Base-by-base conservation (phyloP, 2,113 vertebrate genomes). In the Scopus umbretta region DNA sequence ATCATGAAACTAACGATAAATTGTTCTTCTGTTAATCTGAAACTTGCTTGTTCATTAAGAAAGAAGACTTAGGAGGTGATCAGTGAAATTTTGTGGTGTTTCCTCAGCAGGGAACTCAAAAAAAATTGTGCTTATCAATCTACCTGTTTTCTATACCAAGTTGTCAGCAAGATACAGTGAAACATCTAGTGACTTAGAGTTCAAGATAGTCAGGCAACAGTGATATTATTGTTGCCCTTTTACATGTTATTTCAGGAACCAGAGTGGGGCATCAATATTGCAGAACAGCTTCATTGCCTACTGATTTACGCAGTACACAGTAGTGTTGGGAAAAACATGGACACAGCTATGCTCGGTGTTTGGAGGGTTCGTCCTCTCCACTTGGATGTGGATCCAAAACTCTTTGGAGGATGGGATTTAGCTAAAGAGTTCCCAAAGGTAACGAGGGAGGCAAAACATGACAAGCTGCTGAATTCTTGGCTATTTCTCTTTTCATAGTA, bases 191-290 rank as follows among this genome's bases (percentile, higher is more conserved):
- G 18, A 29, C 52, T n/a, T 23, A 49, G 34, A 68, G 5, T 52
- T 90, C 43, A 75, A n/a, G 67, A 27, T 5, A 66, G n/a, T 36
- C 58, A 40, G 25, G 43, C 11, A 67, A 80, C 27, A 68, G 15
- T 61, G 43, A 38, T 34, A 26, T 56, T 92, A 27, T 30, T 75
- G 16, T 43, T 58, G 16, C 12, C 20, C 6, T 56, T 80, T 70
- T 49, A 43, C 16, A 10, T 27, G 18, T 47, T 94, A 62, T 78
- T 90, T 87, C 16, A 66, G 43, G 34, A 80, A 62, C 15, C 1
- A 1, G 42, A 80, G 18, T 11, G 3, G 27, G 15, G 2, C 61
- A 29, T 4, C 1, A 2, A 11, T 40, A 9, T 3, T 49, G 36
- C 38, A 66, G 18, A 74, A 25, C 14, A 72, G 10, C 22, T 67